Conservation (phyloP, 2,888 invertebrate genomes). For the Cephus spinipes region DNA sequence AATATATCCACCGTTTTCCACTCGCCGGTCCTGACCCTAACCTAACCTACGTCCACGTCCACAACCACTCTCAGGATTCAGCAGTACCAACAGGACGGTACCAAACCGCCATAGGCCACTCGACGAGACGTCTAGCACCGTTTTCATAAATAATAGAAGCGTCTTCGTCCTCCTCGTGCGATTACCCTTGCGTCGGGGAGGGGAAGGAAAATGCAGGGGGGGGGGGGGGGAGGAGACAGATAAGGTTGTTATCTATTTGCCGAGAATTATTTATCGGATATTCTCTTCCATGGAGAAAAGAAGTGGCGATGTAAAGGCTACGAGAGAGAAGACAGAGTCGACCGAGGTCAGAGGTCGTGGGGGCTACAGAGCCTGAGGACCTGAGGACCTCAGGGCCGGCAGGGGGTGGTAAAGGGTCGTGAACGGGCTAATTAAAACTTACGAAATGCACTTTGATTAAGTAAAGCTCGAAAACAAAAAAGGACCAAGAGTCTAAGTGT, state of each 20-base stretch:
- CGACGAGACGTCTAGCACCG: neutral
- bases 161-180: no score
- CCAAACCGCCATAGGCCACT: neutral
- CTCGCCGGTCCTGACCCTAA: neutral
- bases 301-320: conserved; percentile 3
- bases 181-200: no score
- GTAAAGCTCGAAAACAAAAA: conserved; percentile 14
- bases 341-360: neutral
- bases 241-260: conserved; percentile 17
- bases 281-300: conserved; percentile 7
- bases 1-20: neutral
- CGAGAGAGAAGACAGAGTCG: conserved; percentile 10
- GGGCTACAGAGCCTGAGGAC: neutral
- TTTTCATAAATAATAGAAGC: no score
- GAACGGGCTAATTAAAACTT: conserved; percentile 42
- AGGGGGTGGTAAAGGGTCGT: neutral
- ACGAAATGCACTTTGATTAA: conserved; percentile 36
- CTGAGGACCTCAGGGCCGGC: conserved; percentile 7
- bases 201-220: no score
- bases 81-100: neutral
- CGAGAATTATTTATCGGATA: conserved; percentile 22
- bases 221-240: neutral
- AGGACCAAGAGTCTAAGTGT: conserved; percentile 8
- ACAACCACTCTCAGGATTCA: neutral
- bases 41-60: neutral